phyloP scores from a whole-genome alignment of 2,113 vertebrate species.

The Lophotis ruficrista region DNA sequence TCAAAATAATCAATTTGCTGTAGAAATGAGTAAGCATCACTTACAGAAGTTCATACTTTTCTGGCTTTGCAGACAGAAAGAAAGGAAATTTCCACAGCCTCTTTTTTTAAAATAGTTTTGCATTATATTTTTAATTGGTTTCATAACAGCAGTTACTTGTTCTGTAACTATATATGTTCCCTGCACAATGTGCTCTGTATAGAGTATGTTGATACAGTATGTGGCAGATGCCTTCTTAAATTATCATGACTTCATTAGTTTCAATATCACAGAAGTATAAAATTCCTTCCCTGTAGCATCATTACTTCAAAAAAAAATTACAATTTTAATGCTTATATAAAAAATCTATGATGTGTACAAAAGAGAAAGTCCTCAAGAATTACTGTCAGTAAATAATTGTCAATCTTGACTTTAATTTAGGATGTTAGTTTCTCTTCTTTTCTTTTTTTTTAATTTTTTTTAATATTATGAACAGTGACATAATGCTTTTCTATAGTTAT shows the following conservation, averaged over 20 bases:
- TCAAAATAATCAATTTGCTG: background rate
- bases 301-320: background rate
- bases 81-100: background rate
- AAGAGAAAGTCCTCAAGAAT: background rate
- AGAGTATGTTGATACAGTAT: background rate
- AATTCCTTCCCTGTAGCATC: background rate
- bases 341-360: background rate
- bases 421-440: fast-evolving
- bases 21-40: background rate
- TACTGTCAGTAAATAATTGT: background rate
- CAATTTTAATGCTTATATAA: background rate
- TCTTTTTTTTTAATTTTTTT: background rate
- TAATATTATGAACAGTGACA: background rate
- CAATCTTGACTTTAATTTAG: background rate
- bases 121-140: background rate
- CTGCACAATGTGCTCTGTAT: background rate
- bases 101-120: background rate
- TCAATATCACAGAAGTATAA: background rate
- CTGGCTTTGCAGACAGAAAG: background rate
- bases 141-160: background rate
- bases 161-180: background rate
- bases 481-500: background rate
- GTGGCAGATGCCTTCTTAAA: background rate
- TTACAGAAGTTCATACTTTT: background rate
- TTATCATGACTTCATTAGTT: background rate